Evolutionary conservation across 2,113 vertebrate genomes (phyloP).

Genomic region (Indri indri): DNA sequence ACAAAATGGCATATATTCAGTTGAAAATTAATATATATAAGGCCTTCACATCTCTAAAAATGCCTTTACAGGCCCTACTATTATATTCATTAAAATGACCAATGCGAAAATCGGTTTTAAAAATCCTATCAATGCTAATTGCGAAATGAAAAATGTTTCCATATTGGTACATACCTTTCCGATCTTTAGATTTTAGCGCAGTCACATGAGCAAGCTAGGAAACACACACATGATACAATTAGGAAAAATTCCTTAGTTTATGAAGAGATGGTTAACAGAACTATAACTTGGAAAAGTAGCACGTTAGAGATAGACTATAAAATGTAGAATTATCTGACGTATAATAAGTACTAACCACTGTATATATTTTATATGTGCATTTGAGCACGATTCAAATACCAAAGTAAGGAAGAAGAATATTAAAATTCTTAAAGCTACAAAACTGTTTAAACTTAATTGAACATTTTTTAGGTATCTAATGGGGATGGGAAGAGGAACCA

Average conservation of each 20-base stretch:
- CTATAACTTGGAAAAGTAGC: not conserved
- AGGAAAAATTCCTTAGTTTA: not conserved
- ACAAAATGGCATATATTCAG: not conserved
- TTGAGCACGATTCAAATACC: not conserved
- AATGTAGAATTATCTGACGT: not conserved
- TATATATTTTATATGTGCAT: not conserved
- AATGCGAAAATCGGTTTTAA: not conserved
- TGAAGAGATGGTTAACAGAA: not conserved
- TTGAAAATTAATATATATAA: slow-evolving; percentile 1
- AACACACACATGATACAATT: slow-evolving; percentile 58
- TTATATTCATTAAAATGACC: not conserved
- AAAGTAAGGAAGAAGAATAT: not conserved
- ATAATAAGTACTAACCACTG: not conserved
- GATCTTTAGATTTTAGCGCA: slow-evolving; percentile 89
- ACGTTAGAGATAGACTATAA: not conserved
- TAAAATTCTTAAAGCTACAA: not conserved
- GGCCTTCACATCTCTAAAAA: not conserved
- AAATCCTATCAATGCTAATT: not conserved
- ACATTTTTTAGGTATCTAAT: slow-evolving; percentile 26
- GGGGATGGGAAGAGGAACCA: not conserved
- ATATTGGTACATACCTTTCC: slow-evolving; percentile 88
- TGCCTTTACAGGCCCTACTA: not conserved
- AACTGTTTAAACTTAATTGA: slow-evolving; percentile 12
- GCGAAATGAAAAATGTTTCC: slow-evolving; percentile 2
- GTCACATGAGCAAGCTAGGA: slow-evolving; percentile 91